These are phyloP conservation scores for Acyrthosiphon pisum DNA, from an alignment of 1,140 invertebrate species.

Conservation along the genomic window DNA sequence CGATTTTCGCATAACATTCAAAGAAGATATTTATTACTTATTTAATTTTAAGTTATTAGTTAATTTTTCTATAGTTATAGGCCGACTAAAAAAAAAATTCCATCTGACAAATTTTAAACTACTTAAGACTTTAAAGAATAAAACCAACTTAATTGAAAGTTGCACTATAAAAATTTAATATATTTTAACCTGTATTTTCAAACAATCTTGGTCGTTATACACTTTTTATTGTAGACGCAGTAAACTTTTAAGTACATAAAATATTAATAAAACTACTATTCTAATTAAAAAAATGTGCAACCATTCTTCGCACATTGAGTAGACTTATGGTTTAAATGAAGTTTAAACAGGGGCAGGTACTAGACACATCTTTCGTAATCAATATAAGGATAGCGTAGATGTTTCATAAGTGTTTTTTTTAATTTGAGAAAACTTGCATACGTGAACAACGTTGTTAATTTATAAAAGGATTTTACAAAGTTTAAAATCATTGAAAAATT, in stretches of 20 bases:
- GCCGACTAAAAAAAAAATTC: not conserved
- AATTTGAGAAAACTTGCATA: not conserved
- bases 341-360: not conserved
- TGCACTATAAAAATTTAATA: not conserved
- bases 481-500: not conserved
- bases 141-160: conserved; percentile 30
- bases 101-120: not conserved
- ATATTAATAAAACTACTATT: not conserved
- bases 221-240: not conserved
- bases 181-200: not conserved
- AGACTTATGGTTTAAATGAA: not conserved
- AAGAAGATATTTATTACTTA: not conserved
- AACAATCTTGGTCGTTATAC: not conserved
- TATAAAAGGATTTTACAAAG: not conserved
- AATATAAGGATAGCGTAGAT: not conserved
- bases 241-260: conserved; percentile 27
- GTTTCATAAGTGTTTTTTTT: not conserved
- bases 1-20: not conserved
- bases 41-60: not conserved
- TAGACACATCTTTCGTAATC: not conserved
- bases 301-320: not conserved
- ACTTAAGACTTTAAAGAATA: not conserved
- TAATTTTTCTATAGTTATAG: not conserved
- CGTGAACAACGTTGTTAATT: not conserved
- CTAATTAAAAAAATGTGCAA: not conserved